Evolutionary conservation across 2,888 invertebrate species (phyloP), one percentile per base, ranked within the genome.

Genomic region (Dasypolia templi): DNA sequence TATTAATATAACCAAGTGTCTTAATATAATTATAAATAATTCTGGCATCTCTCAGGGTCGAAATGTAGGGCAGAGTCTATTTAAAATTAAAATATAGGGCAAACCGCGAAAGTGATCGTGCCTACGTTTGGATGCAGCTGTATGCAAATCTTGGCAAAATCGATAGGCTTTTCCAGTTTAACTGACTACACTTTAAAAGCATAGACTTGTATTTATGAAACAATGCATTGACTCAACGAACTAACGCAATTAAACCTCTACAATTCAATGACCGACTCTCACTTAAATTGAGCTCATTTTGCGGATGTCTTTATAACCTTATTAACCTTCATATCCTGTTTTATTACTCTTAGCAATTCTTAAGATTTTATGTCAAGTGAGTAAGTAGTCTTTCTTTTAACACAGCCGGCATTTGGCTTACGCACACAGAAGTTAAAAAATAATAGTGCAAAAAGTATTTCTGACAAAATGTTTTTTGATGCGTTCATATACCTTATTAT

Each of bases 51-150:
- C 68, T 81, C 88, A 84, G 83, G 88, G 87, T 77, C 71, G 53
- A 77, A 77, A 89, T 86, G 68, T 89, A 87, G 89, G 85, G 75
- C 89, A 67, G 56, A 72, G 80, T 83, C 86, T 88, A 89, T 89
- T 88, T 90, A 79, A 87, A 89, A 83, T 84, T 85, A 79, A 85
- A 86, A 86, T 85, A 55, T 87, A 83, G 84, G 77, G 39, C 81
- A 83, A 76, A 82, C 83, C 82, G 63, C 77, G 77, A 77, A 81
- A 75, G 68, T 79, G 32, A 61, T 51, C 56, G 49, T 59, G 68
- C 42, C 29, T 42, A 61, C 71, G 76, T 68, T 72, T 73, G 55
- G 26, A 64, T 75, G 65, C 53, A 75, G 63, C 26, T 56, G 51
- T 58, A 66, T 63, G 53, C 53, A 61, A 68, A 80, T 53, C n/a